These are phyloP conservation scores for Drosophila pseudotakahashii DNA, from an alignment of 2,888 invertebrate species.

Conservation along the genomic window DNA sequence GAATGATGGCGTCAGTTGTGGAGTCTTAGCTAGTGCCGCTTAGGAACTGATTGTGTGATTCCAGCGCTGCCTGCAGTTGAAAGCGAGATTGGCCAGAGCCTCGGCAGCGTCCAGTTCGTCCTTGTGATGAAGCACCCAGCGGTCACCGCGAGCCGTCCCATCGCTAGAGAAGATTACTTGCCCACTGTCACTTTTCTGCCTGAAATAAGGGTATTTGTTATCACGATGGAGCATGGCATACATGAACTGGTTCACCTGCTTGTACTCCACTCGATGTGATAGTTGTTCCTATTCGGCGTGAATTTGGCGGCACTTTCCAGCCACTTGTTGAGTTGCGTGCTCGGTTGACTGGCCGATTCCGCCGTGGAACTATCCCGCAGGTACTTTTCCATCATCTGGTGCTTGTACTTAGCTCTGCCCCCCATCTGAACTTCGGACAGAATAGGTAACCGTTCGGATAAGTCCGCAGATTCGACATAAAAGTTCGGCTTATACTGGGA, in stretches of 20 bases:
- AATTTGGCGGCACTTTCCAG: slow-evolving; percentile 90
- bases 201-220: slow-evolving; percentile 27
- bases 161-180: slow-evolving; percentile 38
- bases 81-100: slow-evolving; percentile 89
- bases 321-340: slow-evolving; percentile 90
- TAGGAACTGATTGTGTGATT: slow-evolving; percentile 78
- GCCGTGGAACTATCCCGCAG: slow-evolving; percentile 83
- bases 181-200: slow-evolving; percentile 64
- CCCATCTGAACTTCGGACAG: slow-evolving; percentile 53
- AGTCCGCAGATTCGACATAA: slow-evolving; percentile 52
- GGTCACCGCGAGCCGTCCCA: slow-evolving; percentile 51
- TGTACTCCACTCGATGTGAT: slow-evolving; percentile 88
- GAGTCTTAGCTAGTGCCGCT: slow-evolving; percentile 21
- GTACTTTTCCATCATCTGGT: slow-evolving; percentile 87
- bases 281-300: slow-evolving; percentile 89
- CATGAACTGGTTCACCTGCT: slow-evolving; percentile 61
- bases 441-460: slow-evolving; percentile 51
- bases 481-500: slow-evolving; percentile 63
- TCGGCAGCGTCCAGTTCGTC: slow-evolving; percentile 92
- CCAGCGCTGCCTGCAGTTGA: slow-evolving; percentile 83
- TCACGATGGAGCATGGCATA: neutral
- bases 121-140: slow-evolving; percentile 86
- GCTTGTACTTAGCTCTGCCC: slow-evolving; percentile 85
- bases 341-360: slow-evolving; percentile 22
- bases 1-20: slow-evolving; percentile 78